Percentiles rank a stretch among this genome's conserved stretches.
These are phyloP conservation scores for Yoshiicerus persimilis DNA, from an alignment of 1,140 invertebrate species.

Conservation along the genomic window DNA sequence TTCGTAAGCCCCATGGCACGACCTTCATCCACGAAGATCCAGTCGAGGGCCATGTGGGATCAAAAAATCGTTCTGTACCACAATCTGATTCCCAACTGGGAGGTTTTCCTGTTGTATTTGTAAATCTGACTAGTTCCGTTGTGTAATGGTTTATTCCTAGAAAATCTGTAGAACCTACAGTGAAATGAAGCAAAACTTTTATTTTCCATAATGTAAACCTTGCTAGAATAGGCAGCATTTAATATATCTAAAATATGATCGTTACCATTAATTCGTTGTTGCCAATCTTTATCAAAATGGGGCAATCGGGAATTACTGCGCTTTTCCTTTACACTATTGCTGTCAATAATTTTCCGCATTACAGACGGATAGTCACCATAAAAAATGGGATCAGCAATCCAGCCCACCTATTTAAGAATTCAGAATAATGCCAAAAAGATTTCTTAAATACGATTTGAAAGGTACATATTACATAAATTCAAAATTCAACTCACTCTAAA, in stretches of 20 bases:
- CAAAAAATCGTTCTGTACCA: background rate
- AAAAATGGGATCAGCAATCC: constrained; percentile 31
- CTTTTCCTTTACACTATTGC: constrained; percentile 35
- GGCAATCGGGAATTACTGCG: constrained; percentile 30
- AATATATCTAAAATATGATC: too few relatives aligned
- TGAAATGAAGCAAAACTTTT: background rate
- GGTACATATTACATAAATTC: background rate
- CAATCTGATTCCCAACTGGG: background rate
- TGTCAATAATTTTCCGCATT: constrained; percentile 45
- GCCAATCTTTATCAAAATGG: constrained; percentile 31
- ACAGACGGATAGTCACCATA: constrained; percentile 52
- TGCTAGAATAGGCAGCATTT: background rate
- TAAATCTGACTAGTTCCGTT: background rate
- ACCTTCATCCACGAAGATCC: constrained; percentile 41
- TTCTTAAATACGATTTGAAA: too few relatives aligned
- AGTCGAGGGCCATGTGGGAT: background rate
- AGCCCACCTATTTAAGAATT: constrained; percentile 23
- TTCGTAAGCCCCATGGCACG: constrained; percentile 62
- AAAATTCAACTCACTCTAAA: constrained; percentile 30
- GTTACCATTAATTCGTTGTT: constrained; percentile 25
- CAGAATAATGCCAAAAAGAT: too few relatives aligned
- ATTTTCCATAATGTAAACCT: background rate
- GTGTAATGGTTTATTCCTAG: constrained; percentile 35
- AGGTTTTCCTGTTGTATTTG: background rate
- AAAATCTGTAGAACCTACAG: constrained; percentile 52